Evolutionary conservation across 1,140 invertebrate species (phyloP).

Genomic region (Parapsyche elsis): DNA sequence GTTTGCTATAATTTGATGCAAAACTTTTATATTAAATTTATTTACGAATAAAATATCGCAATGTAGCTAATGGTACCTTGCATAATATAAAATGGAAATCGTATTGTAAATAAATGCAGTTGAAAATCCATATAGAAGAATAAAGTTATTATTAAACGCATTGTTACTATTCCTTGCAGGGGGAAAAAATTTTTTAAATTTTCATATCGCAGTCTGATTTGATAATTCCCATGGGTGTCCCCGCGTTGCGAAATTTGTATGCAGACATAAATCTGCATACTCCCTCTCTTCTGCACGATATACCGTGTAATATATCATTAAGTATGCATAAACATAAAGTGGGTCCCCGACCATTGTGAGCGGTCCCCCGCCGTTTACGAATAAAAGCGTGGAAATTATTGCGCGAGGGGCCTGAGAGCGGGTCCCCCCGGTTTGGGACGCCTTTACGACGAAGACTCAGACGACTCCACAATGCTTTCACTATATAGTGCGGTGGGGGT

Average conservation of each 20-base stretch:
- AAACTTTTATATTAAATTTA: too few species aligned
- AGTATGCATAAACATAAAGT: slow-evolving; percentile 20
- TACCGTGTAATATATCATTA: slow-evolving; percentile 18
- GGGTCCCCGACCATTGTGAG: slow-evolving; percentile 25
- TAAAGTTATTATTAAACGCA: too few species aligned
- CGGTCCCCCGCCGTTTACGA: slow-evolving; percentile 22
- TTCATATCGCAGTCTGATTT: background rate
- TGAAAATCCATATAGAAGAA: too few species aligned
- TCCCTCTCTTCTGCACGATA: background rate
- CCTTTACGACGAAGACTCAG: background rate
- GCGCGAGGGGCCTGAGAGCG: background rate
- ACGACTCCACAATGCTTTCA: too few species aligned
- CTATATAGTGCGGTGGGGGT: too few species aligned
- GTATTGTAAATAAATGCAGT: too few species aligned
- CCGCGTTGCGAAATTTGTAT: background rate
- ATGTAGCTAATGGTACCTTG: too few species aligned
- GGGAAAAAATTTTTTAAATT: background rate
- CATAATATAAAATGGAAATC: too few species aligned
- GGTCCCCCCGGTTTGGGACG: background rate
- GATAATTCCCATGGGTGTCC: background rate
- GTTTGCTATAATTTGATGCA: too few species aligned
- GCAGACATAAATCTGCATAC: slow-evolving; percentile 17
- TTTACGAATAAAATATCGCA: too few species aligned
- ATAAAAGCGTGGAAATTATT: slow-evolving; percentile 20
- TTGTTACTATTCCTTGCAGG: too few species aligned